phyloP scores from a whole-genome alignment of 2,888 invertebrate species.

The Homarus gammarus region DNA sequence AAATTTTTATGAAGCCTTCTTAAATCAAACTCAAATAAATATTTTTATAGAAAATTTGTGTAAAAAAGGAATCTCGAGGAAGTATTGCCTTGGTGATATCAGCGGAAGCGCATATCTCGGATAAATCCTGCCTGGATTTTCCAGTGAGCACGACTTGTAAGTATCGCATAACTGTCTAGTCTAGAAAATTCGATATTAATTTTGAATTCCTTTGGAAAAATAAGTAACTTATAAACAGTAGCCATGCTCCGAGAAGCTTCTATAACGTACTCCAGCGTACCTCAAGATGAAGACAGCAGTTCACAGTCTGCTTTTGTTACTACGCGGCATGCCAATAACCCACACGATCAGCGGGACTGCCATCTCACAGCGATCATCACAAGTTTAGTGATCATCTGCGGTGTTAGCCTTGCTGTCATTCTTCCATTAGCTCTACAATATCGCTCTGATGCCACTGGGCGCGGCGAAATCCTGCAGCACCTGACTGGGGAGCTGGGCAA shows the following conservation, averaged over 20 bases:
- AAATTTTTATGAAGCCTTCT: no score
- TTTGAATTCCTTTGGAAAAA: no score
- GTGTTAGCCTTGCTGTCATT: constrained; percentile 17
- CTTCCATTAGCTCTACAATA: not conserved
- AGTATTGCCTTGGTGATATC: no score
- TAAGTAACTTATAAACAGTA: not conserved
- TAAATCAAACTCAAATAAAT: no score
- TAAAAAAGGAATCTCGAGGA: no score
- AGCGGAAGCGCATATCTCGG: no score
- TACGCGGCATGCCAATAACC: not conserved
- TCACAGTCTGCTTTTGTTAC: not conserved
- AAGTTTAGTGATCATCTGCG: constrained; percentile 8
- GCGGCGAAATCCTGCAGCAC: not conserved
- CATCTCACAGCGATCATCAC: constrained; percentile 12
- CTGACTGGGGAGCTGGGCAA: not conserved
- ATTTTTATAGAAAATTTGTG: no score
- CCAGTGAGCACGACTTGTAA: no score
- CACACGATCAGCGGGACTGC: constrained; percentile 32
- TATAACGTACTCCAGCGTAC: constrained; percentile 24
- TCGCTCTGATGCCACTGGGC: not conserved
- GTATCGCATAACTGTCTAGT: no score
- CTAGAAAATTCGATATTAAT: no score
- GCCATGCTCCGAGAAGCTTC: constrained; percentile 36
- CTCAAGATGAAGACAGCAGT: constrained; percentile 24
- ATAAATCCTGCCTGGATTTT: no score